Evolutionary conservation across 2,888 invertebrate species (phyloP).

Genomic region (Drosophila pseudotakahashii): DNA sequence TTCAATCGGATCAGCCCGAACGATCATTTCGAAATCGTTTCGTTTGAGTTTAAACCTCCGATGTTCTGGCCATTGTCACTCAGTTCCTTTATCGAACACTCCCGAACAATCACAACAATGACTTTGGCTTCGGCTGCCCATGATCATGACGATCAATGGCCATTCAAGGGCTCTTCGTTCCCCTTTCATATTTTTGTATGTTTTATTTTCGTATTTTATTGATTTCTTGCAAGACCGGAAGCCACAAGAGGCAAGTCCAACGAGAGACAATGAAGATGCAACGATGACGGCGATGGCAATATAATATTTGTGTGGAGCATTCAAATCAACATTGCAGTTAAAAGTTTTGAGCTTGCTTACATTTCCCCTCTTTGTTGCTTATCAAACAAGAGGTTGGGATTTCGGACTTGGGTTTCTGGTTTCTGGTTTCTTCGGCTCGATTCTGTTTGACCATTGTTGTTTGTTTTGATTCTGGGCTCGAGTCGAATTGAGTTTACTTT

Average conservation of each 20-base stretch:
- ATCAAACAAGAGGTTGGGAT: slow-evolving; percentile 19
- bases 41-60: neutral
- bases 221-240: slow-evolving; percentile 75
- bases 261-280: slow-evolving; percentile 46
- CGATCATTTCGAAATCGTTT: slow-evolving; percentile 1
- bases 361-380: slow-evolving; percentile 32
- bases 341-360: slow-evolving; percentile 36
- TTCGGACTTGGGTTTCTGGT: slow-evolving; percentile 21
- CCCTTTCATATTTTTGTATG: slow-evolving; percentile 15
- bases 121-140: slow-evolving; percentile 19
- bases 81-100: slow-evolving; percentile 11
- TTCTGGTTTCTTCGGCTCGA: slow-evolving; percentile 28
- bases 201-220: slow-evolving; percentile 45
- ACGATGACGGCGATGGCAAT: neutral
- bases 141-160: slow-evolving; percentile 61
- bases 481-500: slow-evolving; percentile 57
- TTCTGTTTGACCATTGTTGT: slow-evolving; percentile 51
- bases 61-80: slow-evolving; percentile 21
- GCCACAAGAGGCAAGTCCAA: slow-evolving; percentile 63
- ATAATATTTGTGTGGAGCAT: slow-evolving; percentile 37
- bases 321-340: slow-evolving; percentile 50
- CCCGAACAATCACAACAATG: slow-evolving; percentile 39
- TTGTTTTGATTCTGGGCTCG: slow-evolving; percentile 70
- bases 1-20: neutral
- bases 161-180: slow-evolving; percentile 51